Percentiles rank a stretch among this genome's conserved stretches.
Conservation (phyloP, 2,797 vertebrate genomes). For the Sandelia bainsii region DNA sequence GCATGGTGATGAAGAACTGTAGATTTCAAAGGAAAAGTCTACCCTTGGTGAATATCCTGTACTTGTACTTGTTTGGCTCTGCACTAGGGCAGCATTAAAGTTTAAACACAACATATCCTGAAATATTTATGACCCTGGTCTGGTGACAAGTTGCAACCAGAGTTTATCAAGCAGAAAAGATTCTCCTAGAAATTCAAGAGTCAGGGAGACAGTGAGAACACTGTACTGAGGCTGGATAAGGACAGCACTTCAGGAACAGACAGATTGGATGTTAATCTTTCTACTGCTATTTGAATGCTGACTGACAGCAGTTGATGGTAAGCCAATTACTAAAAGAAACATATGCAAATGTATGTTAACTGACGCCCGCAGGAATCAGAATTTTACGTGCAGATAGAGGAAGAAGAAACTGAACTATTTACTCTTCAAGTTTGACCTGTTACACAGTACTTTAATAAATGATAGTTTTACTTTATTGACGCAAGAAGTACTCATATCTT, state of each 20-base stretch:
- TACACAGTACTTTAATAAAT: not conserved
- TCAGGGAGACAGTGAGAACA: slow-evolving; percentile 31
- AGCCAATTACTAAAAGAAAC: slow-evolving; percentile 32
- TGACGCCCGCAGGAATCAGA: not conserved
- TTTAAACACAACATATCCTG: slow-evolving; percentile 67
- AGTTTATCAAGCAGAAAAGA: slow-evolving; percentile 26
- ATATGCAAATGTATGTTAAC: not conserved
- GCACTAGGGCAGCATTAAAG: slow-evolving; percentile 65
- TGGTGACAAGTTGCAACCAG: slow-evolving; percentile 63
- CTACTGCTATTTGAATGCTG: slow-evolving; percentile 50
- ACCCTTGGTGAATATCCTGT: slow-evolving; percentile 18
- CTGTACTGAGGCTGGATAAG: slow-evolving; percentile 23
- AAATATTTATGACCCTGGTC: slow-evolving; percentile 77
- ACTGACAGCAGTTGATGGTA: slow-evolving; percentile 74
- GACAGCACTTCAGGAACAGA: slow-evolving; percentile 18
- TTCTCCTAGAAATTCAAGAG: slow-evolving; percentile 61
- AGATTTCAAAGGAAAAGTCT: slow-evolving; percentile 3
- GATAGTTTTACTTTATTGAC: too few species aligned
- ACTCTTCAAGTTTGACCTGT: not conserved
- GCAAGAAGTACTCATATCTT: too few species aligned
- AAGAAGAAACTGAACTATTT: not conserved
- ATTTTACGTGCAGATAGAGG: not conserved
- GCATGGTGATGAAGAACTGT: accelerated
- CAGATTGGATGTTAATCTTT: slow-evolving; percentile 44
- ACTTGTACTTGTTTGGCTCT: slow-evolving; percentile 40